Evolutionary conservation across 1,140 invertebrate genomes (phyloP), one percentile per base, ranked within the genome.

Genomic region (Luehdorfia chinensis): DNA sequence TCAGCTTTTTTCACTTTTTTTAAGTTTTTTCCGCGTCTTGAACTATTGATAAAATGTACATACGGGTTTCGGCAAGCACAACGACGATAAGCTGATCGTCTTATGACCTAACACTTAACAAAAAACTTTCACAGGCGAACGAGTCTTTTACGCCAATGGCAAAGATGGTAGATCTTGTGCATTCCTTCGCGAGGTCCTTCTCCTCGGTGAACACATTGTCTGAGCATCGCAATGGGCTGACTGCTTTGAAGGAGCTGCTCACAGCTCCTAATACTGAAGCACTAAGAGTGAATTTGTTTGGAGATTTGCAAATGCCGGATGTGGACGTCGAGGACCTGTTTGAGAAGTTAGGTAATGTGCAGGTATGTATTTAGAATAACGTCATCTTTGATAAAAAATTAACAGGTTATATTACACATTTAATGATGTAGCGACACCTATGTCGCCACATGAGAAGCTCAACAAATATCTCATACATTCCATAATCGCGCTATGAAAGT

Each of bases 101-200:
- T n/a, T n/a, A n/a, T n/a, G n/a, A n/a, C n/a, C n/a, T n/a, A n/a
- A n/a, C n/a, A n/a, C n/a, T n/a, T n/a, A n/a, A n/a, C n/a, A n/a
- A n/a, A n/a, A n/a, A n/a, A n/a, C 32, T 66, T 70, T 55, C 12
- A 1, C 59, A 90, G 74, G 87, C 90, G 1, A 92, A 92, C 62
- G 72, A 80, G 23, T 90, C 88, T 0, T 92, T 92, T 49, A 65
- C 84, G 5, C 87, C 90, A 41, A 84, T 91, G 67, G 80, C 86
- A 7, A 84, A 87, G 12, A 73, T 92, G 18, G 65, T 80, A 0
- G 44, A 62, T 0, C 41, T 91, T 6, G 69, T 90, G 12, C 72
- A 80, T 18, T 80, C 84, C 13, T 86, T 90, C 47, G 77, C 88
- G 6, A 57, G 61, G 7, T 77, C 83, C 0, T 83, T 90, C 19